phyloP scores from a whole-genome alignment of 2,797 vertebrate species.

The Sciurus vulgaris region DNA sequence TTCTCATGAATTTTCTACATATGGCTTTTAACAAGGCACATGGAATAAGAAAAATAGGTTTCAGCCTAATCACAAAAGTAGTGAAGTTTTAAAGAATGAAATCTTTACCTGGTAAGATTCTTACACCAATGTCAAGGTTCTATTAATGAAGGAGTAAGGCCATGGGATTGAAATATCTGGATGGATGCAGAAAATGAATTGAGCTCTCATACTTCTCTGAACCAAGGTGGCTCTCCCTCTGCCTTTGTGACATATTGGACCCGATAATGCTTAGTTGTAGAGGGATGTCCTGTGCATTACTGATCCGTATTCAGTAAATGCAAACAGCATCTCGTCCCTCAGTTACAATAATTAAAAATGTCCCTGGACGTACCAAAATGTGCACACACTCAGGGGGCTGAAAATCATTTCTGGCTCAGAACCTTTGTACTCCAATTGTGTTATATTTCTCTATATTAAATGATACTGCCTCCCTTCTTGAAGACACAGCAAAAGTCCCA shows the following conservation, averaged over 20 bases:
- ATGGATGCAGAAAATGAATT: background rate
- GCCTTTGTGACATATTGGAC: background rate
- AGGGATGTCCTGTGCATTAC: rapidly evolving
- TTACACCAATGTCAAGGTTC: background rate
- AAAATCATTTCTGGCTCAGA: background rate
- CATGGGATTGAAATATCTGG: background rate
- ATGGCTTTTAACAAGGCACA: background rate
- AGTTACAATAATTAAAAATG: background rate
- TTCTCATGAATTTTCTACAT: background rate
- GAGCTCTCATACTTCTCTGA: background rate
- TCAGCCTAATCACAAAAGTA: background rate
- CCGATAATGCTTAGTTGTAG: background rate
- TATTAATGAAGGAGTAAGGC: background rate
- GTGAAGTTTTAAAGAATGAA: background rate
- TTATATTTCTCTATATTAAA: background rate
- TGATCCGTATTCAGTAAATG: background rate
- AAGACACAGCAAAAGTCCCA: background rate
- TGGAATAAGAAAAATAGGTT: background rate
- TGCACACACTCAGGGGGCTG: rapidly evolving
- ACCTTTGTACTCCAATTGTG: background rate
- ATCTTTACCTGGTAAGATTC: background rate
- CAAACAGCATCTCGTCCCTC: rapidly evolving
- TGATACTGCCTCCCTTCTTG: background rate
- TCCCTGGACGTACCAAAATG: background rate
- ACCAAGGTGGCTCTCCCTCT: background rate